Evolutionary conservation across 2,113 vertebrate species (phyloP).

Genomic region (Paralichthys olivaceus): DNA sequence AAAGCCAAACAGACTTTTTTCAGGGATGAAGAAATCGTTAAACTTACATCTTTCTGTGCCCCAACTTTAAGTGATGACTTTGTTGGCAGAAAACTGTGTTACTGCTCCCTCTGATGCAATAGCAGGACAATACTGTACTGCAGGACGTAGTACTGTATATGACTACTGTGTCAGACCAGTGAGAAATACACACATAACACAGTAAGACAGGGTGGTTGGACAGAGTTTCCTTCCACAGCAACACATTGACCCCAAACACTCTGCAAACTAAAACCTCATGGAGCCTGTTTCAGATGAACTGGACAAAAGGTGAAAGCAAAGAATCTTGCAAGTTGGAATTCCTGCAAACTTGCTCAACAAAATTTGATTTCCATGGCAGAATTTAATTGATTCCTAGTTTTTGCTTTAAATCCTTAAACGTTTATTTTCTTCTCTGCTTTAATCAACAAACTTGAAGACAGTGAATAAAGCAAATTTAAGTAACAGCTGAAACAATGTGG

Average conservation of each 20-base stretch:
- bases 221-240: not conserved
- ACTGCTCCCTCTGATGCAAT: no score
- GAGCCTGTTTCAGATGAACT: not conserved
- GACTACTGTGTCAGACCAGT: not conserved
- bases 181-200: not conserved
- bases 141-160: not conserved
- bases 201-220: not conserved
- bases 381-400: not conserved
- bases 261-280: not conserved
- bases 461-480: not conserved
- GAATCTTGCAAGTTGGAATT: no score
- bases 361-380: not conserved
- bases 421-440: not conserved
- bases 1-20: not conserved
- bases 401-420: not conserved
- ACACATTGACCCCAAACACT: not conserved
- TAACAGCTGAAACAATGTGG: not conserved
- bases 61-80: no score
- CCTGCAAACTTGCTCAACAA: no score
- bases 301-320: not conserved
- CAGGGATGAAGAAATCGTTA: not conserved
- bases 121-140: not conserved
- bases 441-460: not conserved
- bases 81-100: no score
- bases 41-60: not conserved